Evolutionary conservation across 2,797 vertebrate genomes (phyloP), one percentile per base, ranked within the genome.

Genomic region (Austrolebias charrua): DNA sequence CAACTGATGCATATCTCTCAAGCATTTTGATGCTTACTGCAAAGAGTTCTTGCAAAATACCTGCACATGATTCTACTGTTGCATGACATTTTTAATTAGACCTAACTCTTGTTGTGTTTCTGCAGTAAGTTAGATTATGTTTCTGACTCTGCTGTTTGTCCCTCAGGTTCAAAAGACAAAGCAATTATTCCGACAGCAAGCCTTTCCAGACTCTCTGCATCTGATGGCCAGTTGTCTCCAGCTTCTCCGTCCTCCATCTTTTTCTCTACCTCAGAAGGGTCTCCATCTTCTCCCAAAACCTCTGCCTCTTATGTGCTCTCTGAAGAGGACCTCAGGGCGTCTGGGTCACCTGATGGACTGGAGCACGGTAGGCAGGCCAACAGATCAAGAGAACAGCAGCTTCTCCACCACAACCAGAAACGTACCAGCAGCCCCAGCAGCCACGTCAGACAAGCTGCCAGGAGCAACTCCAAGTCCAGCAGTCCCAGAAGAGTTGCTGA

Each of bases 131-230:
- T 56, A 1, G 38, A 57, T 18, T 10, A 35, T 2, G 54, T 45
- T 50, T 61, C 56, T 85, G n/a, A 81, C 31, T 62, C 42, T 18
- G 1, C 31, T 71, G 51, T 52, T 78, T 82, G 59, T 62, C 44
- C 72, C 84, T 55, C 81, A 99, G 97, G 93, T 93, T 89, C 94
- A 78, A 92, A 93, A 92, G 94, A 96, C 84, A 91, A 88, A 92
- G 90, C 79, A 76, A 92, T 83, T 84, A 90, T 92, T 88, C 88
- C 92, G 87, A 92, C 93, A 75, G 91, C 94, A 88, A 93, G 86
- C 91, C 92, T 96, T 84, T 78, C 85, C 71, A 90, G 89, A 84
- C 82, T 88, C 68, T 88, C 90, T 68, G 90, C 88, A 85, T 94
- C 93, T 69, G 95, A 95, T 68, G 95, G 95, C 40, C 91, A 88